A percentile compares a stretch with the other conserved stretches of the same genome.
Conservation (phyloP, 2,888 invertebrate genomes). For the Coleophora deauratella region DNA sequence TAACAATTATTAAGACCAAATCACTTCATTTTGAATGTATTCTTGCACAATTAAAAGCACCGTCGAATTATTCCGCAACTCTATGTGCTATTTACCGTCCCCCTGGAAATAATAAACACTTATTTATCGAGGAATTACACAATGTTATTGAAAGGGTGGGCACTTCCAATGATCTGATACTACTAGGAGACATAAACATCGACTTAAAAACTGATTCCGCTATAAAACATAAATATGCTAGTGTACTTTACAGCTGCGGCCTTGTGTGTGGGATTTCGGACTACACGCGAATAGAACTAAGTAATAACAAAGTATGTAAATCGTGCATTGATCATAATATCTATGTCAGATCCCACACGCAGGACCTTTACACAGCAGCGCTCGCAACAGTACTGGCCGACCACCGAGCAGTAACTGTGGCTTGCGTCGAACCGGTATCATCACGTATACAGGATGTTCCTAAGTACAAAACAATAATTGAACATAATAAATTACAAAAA, state of each 20-base stretch:
- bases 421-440: no score
- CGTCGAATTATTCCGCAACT: not conserved
- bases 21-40: not conserved
- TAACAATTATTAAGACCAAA: not conserved
- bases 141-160: no score
- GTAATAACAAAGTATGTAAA: not conserved
- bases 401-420: no score
- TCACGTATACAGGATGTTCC: no score
- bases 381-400: no score
- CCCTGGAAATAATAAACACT: not conserved
- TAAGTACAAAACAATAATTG: no score
- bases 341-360: not conserved
- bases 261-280: not conserved
- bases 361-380: not conserved
- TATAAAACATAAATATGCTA: not conserved
- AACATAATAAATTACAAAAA: not conserved
- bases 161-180: no score
- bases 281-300: not conserved
- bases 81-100: not conserved
- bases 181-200: no score
- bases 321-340: no score
- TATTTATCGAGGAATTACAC: no score
- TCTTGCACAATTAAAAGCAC: not conserved
- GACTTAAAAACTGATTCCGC: no score
- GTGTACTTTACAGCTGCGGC: not conserved